phyloP scores from a whole-genome alignment of 1,140 invertebrate genomes.

The Pseudomyrmex pallidus region DNA sequence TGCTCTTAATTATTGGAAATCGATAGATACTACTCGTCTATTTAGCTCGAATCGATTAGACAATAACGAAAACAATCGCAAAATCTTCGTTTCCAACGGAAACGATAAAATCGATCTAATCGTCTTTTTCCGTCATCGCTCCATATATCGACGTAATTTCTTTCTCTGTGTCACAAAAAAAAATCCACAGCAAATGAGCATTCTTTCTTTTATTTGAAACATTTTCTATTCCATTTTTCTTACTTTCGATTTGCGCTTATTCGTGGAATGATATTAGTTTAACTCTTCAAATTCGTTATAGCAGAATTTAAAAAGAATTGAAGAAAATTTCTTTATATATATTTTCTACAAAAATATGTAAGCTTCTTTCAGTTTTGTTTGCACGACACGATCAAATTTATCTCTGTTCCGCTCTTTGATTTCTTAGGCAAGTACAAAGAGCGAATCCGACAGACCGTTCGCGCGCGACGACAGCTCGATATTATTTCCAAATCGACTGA shows the following conservation, averaged over 20 bases:
- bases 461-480: slow-evolving; percentile 29
- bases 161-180: not conserved
- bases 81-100: slow-evolving; percentile 22
- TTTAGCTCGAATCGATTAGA: slow-evolving; percentile 31
- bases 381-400: slow-evolving; percentile 12
- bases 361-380: slow-evolving; percentile 3
- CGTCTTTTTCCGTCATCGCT: not conserved
- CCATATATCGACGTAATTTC: not conserved
- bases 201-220: not conserved
- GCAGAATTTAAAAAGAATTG: no score
- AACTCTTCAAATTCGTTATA: no score
- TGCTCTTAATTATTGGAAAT: slow-evolving; percentile 52
- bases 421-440: not conserved
- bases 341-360: not conserved
- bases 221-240: not conserved
- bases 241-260: no score
- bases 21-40: slow-evolving; percentile 5
- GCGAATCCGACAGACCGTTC: slow-evolving; percentile 20
- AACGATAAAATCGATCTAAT: slow-evolving; percentile 18
- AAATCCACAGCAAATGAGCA: not conserved
- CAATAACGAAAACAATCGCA: slow-evolving; percentile 28
- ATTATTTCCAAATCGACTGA: slow-evolving; percentile 43
- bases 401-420: not conserved
- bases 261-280: no score
- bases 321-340: no score